Base-by-base conservation (phyloP, 1,140 invertebrate species). In the Scaptomyza graminum region DNA sequence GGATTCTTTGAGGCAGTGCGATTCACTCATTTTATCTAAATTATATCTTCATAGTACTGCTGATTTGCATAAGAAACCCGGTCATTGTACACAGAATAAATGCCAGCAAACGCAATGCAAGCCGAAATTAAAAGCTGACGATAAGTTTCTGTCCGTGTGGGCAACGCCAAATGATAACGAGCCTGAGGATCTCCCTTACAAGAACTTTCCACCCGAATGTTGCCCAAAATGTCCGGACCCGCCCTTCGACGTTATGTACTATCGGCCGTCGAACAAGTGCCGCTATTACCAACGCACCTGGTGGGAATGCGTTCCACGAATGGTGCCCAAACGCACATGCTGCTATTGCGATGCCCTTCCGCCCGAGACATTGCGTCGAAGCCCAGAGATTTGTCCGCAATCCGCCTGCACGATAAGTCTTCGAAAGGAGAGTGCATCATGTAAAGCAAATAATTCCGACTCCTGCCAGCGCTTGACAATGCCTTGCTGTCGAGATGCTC, bases 221-320 rank as follows among this genome's bases (percentile, higher is more conserved):
- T 88, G 82, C 11, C 61, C 64, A 4, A 11, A 8, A 0, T 83
- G 79, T 49, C 64, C 56, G 0, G 44, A 54, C 0, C 12, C 12
- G 0, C 83, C 79, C 15, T 87, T 87, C 31, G 83, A 88, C 50
- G 43, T 73, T 0, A 25, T 76, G 0, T 88, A 83, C 39, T 87
- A 87, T 47, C 59, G 31, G 6, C 79, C 83, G 0, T 67, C 72
- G 15, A 15, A 76, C 7, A 79, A 83, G 31, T 70, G 59, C 16
- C 83, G 79, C 0, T 3, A 34, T 0, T 88, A 28, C 18, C 83
- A 87, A 51, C 75, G 83, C 39, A 87, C 83, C n/a, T 87, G 83
- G 83, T 87, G 75, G 83, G 83, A 88, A 7, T 87, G 83, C 37
- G 67, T 64, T 47, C 83, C 83, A 0, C 51, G 71, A 0, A 57